These are phyloP conservation scores for Drosophila kepulauana DNA, from an alignment of 1,140 invertebrate species.

Conservation along the genomic window DNA sequence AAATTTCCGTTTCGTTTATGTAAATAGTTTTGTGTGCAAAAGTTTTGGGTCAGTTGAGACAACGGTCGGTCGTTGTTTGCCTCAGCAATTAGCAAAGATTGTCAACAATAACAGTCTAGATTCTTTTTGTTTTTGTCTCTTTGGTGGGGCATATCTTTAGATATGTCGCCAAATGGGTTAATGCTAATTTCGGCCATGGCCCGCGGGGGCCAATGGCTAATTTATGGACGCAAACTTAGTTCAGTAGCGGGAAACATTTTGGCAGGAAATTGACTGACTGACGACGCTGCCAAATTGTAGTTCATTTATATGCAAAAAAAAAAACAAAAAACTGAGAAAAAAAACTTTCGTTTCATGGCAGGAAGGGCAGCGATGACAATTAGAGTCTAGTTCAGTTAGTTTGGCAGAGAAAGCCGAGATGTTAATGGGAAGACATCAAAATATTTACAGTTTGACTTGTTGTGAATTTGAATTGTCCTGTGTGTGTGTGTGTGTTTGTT, in stretches of 20 bases:
- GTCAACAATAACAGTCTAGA: constrained; percentile 56
- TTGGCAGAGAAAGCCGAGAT: constrained; percentile 39
- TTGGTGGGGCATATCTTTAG: constrained; percentile 8
- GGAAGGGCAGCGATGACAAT: constrained; percentile 40
- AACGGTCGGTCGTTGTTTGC: constrained; percentile 45
- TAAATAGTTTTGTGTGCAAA: constrained; percentile 49
- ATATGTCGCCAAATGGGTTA: constrained; percentile 52
- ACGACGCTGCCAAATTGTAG: constrained; percentile 23
- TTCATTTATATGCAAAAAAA: constrained; percentile 48
- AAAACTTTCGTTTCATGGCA: constrained; percentile 42
- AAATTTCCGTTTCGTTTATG: constrained; percentile 76
- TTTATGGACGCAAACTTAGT: constrained; percentile 28
- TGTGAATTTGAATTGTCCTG: constrained; percentile 9
- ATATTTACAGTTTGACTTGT: constrained; percentile 8
- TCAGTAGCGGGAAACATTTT: constrained; percentile 18
- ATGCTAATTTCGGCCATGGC: constrained; percentile 40
- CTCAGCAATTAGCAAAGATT: constrained; percentile 67
- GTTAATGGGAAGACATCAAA: constrained; percentile 19
- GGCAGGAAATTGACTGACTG: constrained; percentile 38
- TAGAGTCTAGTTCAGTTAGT: constrained; percentile 4
- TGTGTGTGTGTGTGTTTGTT: not conserved
- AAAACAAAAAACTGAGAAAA: not conserved
- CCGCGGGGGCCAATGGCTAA: constrained; percentile 16
- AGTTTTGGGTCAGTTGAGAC: constrained; percentile 66
- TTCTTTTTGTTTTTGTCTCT: no score